phyloP scores from a whole-genome alignment of 1,140 invertebrate genomes.

The Hyles euphorbiae region DNA sequence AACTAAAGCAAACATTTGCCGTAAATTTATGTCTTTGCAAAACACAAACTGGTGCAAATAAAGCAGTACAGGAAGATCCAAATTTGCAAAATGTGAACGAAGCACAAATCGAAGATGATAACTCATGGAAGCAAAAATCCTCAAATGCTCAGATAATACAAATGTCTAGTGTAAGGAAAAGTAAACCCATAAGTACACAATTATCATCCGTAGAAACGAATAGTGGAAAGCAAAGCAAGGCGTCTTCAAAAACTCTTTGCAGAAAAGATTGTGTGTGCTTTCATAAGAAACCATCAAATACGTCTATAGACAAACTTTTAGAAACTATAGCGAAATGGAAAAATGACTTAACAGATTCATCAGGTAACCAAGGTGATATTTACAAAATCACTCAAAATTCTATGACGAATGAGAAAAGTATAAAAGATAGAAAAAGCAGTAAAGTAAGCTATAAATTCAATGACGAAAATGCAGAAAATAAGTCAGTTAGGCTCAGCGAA shows the following conservation, averaged over 20 bases:
- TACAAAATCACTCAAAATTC: no score
- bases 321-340: conserved; percentile 44
- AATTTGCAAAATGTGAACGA: conserved; percentile 3
- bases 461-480: no score
- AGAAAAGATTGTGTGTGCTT: conserved; percentile 46
- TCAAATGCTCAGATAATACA: conserved; percentile 19
- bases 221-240: conserved; percentile 1
- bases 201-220: conserved; percentile 7
- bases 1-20: conserved; percentile 37
- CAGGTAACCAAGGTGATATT: conserved; percentile 1
- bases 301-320: conserved; percentile 53
- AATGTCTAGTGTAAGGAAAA: conserved; percentile 26
- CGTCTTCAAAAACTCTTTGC: conserved; percentile 16
- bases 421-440: no score
- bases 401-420: no score
- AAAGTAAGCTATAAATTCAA: no score
- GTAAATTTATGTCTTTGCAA: conserved; percentile 53
- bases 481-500: no score
- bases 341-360: conserved; percentile 19
- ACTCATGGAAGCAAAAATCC: conserved; percentile 18
- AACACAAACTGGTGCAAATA: conserved; percentile 20
- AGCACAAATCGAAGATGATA: conserved; percentile 6
- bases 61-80: conserved; percentile 14
- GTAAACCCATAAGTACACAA: conserved; percentile 30
- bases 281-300: conserved; percentile 55